phyloP scores from a whole-genome alignment of 2,888 invertebrate species.

The Habroteleia sp. region DNA sequence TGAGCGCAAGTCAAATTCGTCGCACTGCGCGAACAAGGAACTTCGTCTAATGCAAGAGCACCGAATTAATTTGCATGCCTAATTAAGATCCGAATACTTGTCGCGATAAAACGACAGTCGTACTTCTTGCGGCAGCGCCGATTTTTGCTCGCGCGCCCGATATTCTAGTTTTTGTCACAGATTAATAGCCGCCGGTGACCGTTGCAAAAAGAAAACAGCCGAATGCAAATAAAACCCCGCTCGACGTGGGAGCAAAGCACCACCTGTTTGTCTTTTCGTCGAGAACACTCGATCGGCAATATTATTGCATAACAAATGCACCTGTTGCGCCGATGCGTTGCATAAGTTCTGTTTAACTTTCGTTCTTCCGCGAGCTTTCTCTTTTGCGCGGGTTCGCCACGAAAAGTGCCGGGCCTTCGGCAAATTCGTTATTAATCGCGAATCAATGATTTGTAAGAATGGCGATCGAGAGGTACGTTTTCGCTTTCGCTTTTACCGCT shows the following conservation, averaged over 20 bases:
- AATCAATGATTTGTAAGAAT: slow-evolving; percentile 5
- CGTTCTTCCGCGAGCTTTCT: slow-evolving; percentile 77
- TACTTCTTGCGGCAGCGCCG: no score
- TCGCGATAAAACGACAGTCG: no score
- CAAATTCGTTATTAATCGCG: slow-evolving; percentile 35
- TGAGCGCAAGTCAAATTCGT: no score
- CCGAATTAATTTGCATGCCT: no score
- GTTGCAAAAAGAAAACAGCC: not conserved
- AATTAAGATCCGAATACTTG: no score
- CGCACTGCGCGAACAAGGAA: no score
- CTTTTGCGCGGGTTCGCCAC: slow-evolving; percentile 67
- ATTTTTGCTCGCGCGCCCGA: no score
- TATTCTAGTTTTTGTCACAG: not conserved
- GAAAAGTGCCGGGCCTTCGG: slow-evolving; percentile 45
- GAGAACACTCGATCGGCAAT: slow-evolving; percentile 19
- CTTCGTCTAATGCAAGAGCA: no score
- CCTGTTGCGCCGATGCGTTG: slow-evolving; percentile 67
- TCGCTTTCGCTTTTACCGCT: slow-evolving; percentile 3
- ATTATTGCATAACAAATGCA: slow-evolving; percentile 66
- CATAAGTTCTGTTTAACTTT: slow-evolving; percentile 58
- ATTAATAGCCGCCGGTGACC: not conserved
- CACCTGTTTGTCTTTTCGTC: slow-evolving; percentile 28
- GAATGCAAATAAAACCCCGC: not conserved
- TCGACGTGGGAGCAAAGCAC: not conserved
- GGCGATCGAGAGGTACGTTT: not conserved